phyloP scores from a whole-genome alignment of 2,113 vertebrate genomes.

The Centropus bengalensis region DNA sequence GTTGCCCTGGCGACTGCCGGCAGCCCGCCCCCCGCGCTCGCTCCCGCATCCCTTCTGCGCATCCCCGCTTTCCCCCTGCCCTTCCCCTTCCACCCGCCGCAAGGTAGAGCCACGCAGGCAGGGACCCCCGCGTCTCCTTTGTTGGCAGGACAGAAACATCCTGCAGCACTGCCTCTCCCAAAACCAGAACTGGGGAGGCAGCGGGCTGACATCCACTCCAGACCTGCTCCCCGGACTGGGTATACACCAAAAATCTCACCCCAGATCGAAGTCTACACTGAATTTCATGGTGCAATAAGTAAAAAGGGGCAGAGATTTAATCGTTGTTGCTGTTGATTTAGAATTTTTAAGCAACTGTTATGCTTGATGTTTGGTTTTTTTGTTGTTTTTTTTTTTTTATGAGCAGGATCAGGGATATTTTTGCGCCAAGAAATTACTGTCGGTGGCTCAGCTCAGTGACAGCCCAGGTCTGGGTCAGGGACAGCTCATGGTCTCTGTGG shows the following conservation, averaged over 20 bases:
- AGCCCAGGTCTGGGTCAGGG: no score
- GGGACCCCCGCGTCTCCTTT: not conserved
- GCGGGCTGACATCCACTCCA: rapidly evolving
- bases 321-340: not conserved
- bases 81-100: not conserved
- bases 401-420: not conserved
- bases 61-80: not conserved
- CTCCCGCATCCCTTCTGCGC: not conserved
- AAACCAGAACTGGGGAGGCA: no score
- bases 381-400: not conserved
- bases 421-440: not conserved
- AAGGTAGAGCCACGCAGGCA: not conserved
- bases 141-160: not conserved
- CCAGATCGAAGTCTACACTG: rapidly evolving
- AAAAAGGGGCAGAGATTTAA: not conserved
- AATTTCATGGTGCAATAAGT: not conserved
- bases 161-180: not conserved
- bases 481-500: rapidly evolving
- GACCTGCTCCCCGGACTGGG: not conserved
- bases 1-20: constrained; percentile 30
- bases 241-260: not conserved
- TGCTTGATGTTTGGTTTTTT: no score
- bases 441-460: not conserved
- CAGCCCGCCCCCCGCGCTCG: not conserved
- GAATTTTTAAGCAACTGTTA: not conserved